phyloP scores from a whole-genome alignment of 2,113 vertebrate species.

The Vulpes vulpes region DNA sequence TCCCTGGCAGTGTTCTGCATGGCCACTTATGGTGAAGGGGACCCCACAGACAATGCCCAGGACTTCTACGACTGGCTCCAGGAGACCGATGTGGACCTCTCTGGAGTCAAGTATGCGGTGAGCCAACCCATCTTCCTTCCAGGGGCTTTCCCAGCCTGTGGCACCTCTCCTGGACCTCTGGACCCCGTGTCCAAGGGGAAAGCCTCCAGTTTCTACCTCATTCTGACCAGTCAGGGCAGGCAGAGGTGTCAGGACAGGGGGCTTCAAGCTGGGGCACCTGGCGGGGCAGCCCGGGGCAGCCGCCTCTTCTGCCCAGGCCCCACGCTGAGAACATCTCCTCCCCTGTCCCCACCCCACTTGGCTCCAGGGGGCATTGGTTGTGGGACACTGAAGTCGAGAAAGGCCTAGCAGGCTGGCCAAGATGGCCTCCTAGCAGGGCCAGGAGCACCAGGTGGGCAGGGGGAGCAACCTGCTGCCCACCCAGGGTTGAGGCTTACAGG shows the following conservation, averaged over 20 bases:
- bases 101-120: slow-evolving; percentile 94
- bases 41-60: slow-evolving; percentile 98
- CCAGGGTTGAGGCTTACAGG: neutral
- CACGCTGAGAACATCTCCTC: neutral
- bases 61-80: slow-evolving; percentile 99
- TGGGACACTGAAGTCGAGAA: neutral
- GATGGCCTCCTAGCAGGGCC: neutral
- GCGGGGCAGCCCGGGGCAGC: too few relatives aligned
- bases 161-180: neutral
- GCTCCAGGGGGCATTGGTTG: neutral
- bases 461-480: neutral
- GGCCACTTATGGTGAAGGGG: slow-evolving; percentile 98
- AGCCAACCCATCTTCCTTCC: slow-evolving; percentile 72
- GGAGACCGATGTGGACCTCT: slow-evolving; percentile 91
- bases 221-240: neutral
- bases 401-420: neutral
- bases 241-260: neutral
- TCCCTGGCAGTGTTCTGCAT: slow-evolving; percentile 97
- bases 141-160: fast-evolving
- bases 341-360: fast-evolving
- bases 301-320: neutral
- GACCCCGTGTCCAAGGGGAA: neutral
- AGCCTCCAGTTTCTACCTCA: neutral
- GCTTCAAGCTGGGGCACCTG: neutral
- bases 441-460: fast-evolving